Percentiles rank a stretch among this genome's conserved stretches.
Conservation (phyloP, 2,888 invertebrate genomes). For the Chesias legatella region DNA sequence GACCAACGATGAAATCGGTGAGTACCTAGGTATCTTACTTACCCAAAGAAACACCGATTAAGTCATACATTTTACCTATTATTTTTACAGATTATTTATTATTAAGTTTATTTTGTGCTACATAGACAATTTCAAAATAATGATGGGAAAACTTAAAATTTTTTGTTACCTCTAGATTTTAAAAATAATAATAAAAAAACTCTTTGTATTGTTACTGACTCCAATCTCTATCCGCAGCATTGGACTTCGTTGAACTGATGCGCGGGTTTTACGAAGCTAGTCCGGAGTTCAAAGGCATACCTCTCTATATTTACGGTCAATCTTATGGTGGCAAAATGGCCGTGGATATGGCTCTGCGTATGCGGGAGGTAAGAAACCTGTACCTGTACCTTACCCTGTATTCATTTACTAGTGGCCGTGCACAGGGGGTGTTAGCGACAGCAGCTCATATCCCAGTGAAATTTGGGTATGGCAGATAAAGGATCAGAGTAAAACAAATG, state of each 20-base stretch:
- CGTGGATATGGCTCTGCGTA: constrained; percentile 86
- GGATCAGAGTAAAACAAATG: too few relatives aligned
- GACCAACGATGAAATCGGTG: constrained; percentile 70
- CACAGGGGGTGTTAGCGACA: too few relatives aligned
- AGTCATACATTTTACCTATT: too few relatives aligned
- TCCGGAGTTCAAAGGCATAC: constrained; percentile 85
- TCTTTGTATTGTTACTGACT: too few relatives aligned
- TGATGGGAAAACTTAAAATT: too few relatives aligned
- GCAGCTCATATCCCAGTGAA: too few relatives aligned
- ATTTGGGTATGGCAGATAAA: too few relatives aligned
- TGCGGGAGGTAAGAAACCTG: constrained; percentile 68
- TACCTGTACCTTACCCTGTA: background rate
- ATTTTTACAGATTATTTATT: too few relatives aligned
- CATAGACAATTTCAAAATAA: too few relatives aligned
- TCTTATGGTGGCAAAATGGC: constrained; percentile 97
- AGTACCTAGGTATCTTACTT: constrained; percentile 4
- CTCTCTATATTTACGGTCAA: constrained; percentile 92
- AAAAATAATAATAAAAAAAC: too few relatives aligned
- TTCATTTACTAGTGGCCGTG: background rate
- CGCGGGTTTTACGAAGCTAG: constrained; percentile 83
- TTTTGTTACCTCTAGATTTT: too few relatives aligned
- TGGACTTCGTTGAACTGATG: constrained; percentile 88
- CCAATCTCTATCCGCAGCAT: constrained; percentile 65
- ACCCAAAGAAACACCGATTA: background rate
- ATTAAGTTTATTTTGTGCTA: too few relatives aligned